Percentiles rank a stretch among this genome's conserved stretches.
These are phyloP conservation scores for Actenoides hombroni DNA, from an alignment of 2,113 vertebrate species.

Conservation along the genomic window DNA sequence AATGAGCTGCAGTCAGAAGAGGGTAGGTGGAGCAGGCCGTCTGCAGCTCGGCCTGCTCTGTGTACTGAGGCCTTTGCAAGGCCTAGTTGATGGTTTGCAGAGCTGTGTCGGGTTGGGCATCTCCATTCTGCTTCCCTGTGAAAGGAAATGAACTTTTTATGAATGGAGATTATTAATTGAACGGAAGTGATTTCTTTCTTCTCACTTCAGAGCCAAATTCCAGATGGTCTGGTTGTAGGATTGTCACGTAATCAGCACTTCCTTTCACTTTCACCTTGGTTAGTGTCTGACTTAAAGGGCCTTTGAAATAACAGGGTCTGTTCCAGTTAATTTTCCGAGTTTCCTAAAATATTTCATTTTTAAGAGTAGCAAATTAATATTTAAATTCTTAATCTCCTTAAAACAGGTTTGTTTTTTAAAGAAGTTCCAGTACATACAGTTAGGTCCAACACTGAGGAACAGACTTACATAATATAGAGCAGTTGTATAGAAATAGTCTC, in stretches of 20 bases:
- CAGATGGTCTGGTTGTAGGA: neutral
- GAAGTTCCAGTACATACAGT: neutral
- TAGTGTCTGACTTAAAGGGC: neutral
- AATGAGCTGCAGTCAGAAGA: neutral
- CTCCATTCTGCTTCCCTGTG: neutral
- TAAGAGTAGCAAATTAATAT: neutral
- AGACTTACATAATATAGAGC: neutral
- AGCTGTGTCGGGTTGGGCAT: neutral
- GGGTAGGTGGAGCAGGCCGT: neutral
- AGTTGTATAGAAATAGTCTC: neutral
- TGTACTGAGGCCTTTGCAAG: neutral
- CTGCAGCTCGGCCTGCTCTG: neutral
- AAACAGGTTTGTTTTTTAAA: neutral
- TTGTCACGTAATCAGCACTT: neutral
- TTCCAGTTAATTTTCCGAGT: neutral
- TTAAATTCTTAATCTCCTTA: neutral
- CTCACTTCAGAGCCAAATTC: neutral
- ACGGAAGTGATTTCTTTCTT: constrained; percentile 10
- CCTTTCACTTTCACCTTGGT: neutral
- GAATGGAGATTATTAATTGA: neutral
- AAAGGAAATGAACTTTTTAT: neutral
- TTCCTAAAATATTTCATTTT: neutral
- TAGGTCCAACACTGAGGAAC: neutral
- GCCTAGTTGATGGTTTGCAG: neutral
- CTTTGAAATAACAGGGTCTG: neutral